These are phyloP conservation scores for Danionella cerebrum DNA, from an alignment of 2,113 vertebrate genomes.

Conservation along the genomic window DNA sequence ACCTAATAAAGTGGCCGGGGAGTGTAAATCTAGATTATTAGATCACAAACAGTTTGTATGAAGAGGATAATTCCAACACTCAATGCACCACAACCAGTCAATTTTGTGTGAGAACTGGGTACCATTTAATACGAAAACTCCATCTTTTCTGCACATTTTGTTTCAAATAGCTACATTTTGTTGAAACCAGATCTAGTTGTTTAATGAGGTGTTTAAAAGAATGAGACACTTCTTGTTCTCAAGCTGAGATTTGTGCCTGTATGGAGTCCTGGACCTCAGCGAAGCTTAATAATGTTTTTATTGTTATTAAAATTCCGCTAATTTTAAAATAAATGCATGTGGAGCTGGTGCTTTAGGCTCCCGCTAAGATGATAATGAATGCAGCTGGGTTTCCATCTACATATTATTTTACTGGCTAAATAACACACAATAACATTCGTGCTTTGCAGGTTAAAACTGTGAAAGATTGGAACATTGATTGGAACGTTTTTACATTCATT, in stretches of 20 bases:
- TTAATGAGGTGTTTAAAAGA: slow-evolving; percentile 6
- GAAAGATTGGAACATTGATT: too few species aligned
- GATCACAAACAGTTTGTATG: too few species aligned
- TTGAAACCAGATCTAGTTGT: slow-evolving; percentile 35
- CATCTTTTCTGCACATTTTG: neutral
- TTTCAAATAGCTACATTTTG: slow-evolving; percentile 34
- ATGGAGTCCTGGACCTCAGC: neutral
- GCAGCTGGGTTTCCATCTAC: neutral
- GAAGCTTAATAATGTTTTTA: too few species aligned
- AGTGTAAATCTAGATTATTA: too few species aligned
- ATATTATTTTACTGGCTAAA: neutral
- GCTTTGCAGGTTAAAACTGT: neutral
- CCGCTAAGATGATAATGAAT: neutral
- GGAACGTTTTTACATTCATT: neutral
- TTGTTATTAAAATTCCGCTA: too few species aligned
- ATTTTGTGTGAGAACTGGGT: neutral
- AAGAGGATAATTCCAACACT: too few species aligned
- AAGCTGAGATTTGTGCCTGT: neutral
- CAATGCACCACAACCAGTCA: too few species aligned
- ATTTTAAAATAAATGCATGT: too few species aligned
- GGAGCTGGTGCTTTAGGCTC: neutral
- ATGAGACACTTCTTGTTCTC: neutral
- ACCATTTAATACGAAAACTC: neutral
- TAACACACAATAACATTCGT: neutral
- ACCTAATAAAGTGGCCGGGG: too few species aligned